These are phyloP conservation scores for Phytoseiulus persimilis DNA, from an alignment of 2,888 invertebrate genomes.

Conservation along the genomic window DNA sequence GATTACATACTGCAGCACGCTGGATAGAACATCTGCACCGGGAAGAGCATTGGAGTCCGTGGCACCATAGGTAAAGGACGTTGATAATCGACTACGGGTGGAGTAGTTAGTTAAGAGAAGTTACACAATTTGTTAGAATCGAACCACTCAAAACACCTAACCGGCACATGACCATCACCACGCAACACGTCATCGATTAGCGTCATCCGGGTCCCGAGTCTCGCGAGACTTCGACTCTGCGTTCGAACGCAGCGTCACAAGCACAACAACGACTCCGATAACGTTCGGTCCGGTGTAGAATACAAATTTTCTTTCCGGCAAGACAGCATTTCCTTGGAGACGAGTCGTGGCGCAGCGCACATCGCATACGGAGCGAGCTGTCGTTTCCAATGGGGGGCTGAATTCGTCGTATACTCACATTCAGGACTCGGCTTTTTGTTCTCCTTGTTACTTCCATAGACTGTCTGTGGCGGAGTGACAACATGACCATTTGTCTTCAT, in stretches of 20 bases:
- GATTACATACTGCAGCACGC: constrained; percentile 45
- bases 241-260: neutral
- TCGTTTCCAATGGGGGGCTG: neutral
- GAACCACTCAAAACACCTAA: neutral
- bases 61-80: constrained; percentile 34
- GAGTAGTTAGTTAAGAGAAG: neutral
- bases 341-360: neutral
- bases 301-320: too few relatives aligned
- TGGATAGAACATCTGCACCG: constrained; percentile 44
- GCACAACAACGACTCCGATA: neutral
- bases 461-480: neutral
- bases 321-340: too few relatives aligned
- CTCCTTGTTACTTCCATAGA: constrained; percentile 12
- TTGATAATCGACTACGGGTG: constrained; percentile 28
- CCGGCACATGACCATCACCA: neutral
- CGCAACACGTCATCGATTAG: neutral
- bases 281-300: too few relatives aligned
- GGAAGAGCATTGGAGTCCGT: constrained; percentile 22
- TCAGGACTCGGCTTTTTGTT: constrained; percentile 36
- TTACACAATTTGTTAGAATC: neutral
- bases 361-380: neutral
- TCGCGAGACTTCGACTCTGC: neutral
- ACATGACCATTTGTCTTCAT: neutral
- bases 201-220: neutral
- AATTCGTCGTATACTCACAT: neutral